phyloP scores from a whole-genome alignment of 2,797 vertebrate genomes.

The Pseudomugil tenellus region DNA sequence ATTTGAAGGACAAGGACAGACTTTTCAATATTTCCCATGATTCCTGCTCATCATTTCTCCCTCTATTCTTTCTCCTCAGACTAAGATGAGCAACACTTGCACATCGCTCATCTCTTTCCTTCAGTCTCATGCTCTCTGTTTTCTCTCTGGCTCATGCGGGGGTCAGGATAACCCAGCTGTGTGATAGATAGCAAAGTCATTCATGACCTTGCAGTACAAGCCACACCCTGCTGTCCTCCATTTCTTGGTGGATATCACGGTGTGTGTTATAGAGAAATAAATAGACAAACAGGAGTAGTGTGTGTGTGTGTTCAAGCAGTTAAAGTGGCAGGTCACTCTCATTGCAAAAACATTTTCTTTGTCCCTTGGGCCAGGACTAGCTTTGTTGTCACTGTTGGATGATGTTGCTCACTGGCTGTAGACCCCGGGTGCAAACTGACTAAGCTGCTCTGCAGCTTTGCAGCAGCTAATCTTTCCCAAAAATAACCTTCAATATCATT shows the following conservation, averaged over 20 bases:
- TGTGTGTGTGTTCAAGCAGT: conserved; percentile 14
- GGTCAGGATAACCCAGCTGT: conserved; percentile 65
- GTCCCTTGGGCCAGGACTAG: conserved; percentile 17
- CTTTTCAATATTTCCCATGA: conserved; percentile 35
- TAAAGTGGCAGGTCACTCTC: conserved; percentile 29
- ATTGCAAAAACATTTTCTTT: conserved; percentile 22
- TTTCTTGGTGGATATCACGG: conserved; percentile 10
- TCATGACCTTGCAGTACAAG: conserved; percentile 68
- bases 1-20: conserved; percentile 57
- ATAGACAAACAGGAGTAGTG: background rate
- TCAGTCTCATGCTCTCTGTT: background rate
- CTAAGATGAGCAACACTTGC: conserved; percentile 18
- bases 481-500: conserved; percentile 42
- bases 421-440: conserved; percentile 44
- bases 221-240: conserved; percentile 60
- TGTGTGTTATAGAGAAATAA: background rate
- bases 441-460: conserved; percentile 52
- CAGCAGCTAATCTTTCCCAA: conserved; percentile 51
- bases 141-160: conserved; percentile 34
- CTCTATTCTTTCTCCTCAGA: background rate
- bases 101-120: conserved; percentile 3
- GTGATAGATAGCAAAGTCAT: conserved; percentile 69
- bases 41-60: conserved; percentile 14
- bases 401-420: conserved; percentile 24
- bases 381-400: conserved; percentile 30